phyloP scores from a whole-genome alignment of 64 coral and sea anemone species.

The Montipora capricornis region DNA sequence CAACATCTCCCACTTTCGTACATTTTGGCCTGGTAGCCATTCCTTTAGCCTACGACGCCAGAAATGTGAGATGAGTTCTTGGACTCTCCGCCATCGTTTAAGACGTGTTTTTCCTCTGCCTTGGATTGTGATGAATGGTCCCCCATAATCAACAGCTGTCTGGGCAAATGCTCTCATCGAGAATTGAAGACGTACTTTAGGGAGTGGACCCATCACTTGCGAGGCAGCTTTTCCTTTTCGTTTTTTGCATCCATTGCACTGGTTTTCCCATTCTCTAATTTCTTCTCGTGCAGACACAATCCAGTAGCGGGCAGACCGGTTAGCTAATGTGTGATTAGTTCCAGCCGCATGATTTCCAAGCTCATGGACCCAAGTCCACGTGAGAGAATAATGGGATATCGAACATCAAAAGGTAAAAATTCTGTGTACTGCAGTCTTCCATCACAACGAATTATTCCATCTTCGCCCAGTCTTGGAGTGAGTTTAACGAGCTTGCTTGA shows the following conservation, averaged over 20 bases:
- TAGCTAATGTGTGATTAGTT: slow-evolving; percentile 59
- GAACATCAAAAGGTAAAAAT: slow-evolving; percentile 53
- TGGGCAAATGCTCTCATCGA: slow-evolving; percentile 41
- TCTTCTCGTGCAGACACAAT: slow-evolving; percentile 69
- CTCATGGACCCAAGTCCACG: slow-evolving; percentile 64
- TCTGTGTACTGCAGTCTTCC: slow-evolving; percentile 64
- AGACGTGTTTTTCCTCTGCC: slow-evolving; percentile 7
- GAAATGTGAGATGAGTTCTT: no score
- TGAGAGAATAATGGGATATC: slow-evolving; percentile 68
- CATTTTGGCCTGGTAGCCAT: no score
- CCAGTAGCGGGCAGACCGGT: slow-evolving; percentile 48
- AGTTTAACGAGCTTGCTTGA: slow-evolving; percentile 54
- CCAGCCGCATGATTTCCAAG: slow-evolving; percentile 61
- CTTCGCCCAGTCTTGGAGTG: slow-evolving; percentile 56
- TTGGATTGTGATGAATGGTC: slow-evolving; percentile 40
- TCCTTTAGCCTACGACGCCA: no score
- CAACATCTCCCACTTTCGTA: no score
- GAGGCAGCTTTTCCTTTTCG: slow-evolving; percentile 39
- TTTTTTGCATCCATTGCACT: slow-evolving; percentile 61
- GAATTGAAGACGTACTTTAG: slow-evolving; percentile 41
- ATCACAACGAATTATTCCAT: slow-evolving; percentile 63
- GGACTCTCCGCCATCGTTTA: neutral
- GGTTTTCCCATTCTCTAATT: slow-evolving; percentile 70
- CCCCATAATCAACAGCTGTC: slow-evolving; percentile 45
- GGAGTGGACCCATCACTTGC: slow-evolving; percentile 76